Evolutionary conservation across 2,113 vertebrate species (phyloP).

Genomic region (Mobula hypostoma): DNA sequence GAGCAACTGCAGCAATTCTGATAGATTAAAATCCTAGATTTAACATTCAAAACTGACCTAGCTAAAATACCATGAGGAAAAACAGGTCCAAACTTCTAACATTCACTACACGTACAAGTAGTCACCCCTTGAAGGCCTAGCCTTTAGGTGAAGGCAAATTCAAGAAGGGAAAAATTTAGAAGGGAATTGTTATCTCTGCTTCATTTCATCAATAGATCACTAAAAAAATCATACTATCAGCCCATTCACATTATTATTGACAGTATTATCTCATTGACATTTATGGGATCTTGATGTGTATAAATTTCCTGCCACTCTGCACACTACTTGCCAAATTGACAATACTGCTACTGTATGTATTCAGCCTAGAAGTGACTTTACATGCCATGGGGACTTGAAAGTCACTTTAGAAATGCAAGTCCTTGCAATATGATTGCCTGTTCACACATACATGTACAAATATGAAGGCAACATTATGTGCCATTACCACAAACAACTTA

Average conservation of each 20-base stretch:
- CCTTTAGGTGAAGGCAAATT: background rate
- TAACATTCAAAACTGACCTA: too few relatives aligned
- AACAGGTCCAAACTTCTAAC: too few relatives aligned
- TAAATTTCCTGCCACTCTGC: background rate
- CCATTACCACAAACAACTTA: constrained; percentile 17
- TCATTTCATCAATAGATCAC: background rate
- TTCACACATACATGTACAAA: constrained; percentile 1
- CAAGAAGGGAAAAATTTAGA: background rate
- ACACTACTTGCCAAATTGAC: background rate
- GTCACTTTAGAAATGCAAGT: background rate
- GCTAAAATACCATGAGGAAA: too few relatives aligned
- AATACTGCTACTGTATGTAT: background rate
- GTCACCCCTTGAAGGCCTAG: background rate
- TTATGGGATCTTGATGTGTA: too few relatives aligned
- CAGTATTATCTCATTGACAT: background rate
- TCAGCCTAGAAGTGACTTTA: background rate
- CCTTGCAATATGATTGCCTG: background rate
- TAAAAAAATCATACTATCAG: background rate
- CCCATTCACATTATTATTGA: background rate
- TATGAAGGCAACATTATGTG: background rate
- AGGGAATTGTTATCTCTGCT: background rate
- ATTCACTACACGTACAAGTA: background rate
- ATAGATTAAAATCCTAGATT: too few relatives aligned
- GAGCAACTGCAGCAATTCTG: too few relatives aligned
- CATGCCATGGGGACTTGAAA: background rate